Base-by-base conservation (phyloP, 2,113 vertebrate genomes). In the Cottus gobio region DNA sequence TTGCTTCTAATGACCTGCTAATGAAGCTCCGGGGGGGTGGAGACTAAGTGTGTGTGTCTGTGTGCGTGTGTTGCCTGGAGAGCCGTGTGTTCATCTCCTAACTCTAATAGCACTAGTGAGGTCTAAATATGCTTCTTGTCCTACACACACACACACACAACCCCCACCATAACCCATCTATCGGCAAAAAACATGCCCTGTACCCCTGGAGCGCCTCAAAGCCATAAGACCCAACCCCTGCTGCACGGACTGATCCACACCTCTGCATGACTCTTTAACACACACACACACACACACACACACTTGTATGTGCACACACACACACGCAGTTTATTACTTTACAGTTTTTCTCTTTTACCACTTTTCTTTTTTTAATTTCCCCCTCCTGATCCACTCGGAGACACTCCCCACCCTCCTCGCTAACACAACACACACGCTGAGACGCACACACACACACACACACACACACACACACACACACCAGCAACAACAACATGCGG, bases 141-240 rank as follows among this genome's bases (percentile, higher is more conserved):
- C 4, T 24, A 44, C 56, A 7, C 39, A 56, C 75, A 44, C 81
- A 79, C 72, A 67, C 66, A 87, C 69, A 75, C 60, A 79, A 36
- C 30, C 34, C 61, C 24, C 46, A 24, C 58, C 34, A 28, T 63
- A 77, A 78, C 77, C 74, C 83, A 71, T 84, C 89, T 93, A 91
- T 90, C 81, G 80, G 58, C 0, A 5, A 72, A 83, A 85, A 91
- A 87, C 89, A 90, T 87, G 90, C 85, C 72, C 87, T 28, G 84
- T 67, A 70, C 86, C 85, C 91, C 91, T 26, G 84, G 89, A 89
- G 90, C 58, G 84, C 83, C 81, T 87, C 85, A 82, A 87, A 88
- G 86, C 83, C 84, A 83, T 89, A 87, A 87, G 86, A 83, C 77
- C 71, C 37, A 28, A 62, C 89, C 80, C 86, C 91, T 24, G 80